These are phyloP conservation scores for Drosophila yakuba DNA, from an alignment of 1,140 invertebrate genomes.

Conservation along the genomic window DNA sequence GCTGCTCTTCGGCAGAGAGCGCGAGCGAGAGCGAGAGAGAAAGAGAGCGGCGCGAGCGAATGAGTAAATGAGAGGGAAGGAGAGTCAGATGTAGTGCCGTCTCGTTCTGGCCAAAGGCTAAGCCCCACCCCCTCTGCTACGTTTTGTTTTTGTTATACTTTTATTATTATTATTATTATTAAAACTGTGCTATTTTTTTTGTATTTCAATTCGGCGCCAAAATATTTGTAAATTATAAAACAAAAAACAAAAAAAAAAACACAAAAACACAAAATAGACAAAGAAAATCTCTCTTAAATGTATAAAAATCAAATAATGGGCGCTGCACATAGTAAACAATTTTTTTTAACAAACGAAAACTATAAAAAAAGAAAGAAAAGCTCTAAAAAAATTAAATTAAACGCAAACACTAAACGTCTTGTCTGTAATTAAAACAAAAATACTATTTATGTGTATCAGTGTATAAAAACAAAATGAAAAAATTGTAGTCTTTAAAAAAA, in stretches of 20 bases:
- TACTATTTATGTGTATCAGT: constrained; percentile 67
- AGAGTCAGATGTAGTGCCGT: constrained; percentile 35
- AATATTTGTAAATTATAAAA: constrained; percentile 79
- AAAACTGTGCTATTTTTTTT: constrained; percentile 58
- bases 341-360: constrained; percentile 48
- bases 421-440: constrained; percentile 72
- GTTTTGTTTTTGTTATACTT: constrained; percentile 66
- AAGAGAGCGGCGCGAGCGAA: constrained; percentile 34
- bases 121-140: constrained; percentile 22
- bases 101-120: constrained; percentile 45
- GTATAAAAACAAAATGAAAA: constrained; percentile 60
- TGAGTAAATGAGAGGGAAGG: constrained; percentile 17
- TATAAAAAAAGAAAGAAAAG: constrained; percentile 22
- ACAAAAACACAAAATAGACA: constrained; percentile 28
- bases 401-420: constrained; percentile 68
- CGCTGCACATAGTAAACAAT: constrained; percentile 74
- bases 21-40: constrained; percentile 27
- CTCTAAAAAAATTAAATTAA: constrained; percentile 43
- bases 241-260: constrained; percentile 25
- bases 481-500: constrained; percentile 56
- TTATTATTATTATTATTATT: constrained; percentile 66
- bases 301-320: constrained; percentile 63
- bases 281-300: constrained; percentile 65
- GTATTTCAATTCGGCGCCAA: constrained; percentile 68
- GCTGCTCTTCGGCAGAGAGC: constrained; percentile 52